phyloP scores from a whole-genome alignment of 2,113 vertebrate genomes.

The Montifringilla adamsi region DNA sequence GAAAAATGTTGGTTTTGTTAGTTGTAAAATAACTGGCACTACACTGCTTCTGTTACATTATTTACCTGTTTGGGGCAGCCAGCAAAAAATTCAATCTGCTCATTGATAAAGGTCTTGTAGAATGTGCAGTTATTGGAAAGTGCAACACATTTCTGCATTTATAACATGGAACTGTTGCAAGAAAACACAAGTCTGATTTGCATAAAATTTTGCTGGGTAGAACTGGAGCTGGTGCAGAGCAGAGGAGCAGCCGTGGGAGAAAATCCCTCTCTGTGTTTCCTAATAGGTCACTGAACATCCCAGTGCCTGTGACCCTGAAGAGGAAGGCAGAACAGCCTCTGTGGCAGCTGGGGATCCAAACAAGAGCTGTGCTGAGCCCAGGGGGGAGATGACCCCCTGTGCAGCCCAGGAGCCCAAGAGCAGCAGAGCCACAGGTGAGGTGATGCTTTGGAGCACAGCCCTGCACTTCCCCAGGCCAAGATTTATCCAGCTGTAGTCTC shows the following conservation, averaged over 20 bases:
- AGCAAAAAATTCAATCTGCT: neutral
- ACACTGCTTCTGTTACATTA: neutral
- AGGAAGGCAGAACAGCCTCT: neutral
- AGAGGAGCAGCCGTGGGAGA: neutral
- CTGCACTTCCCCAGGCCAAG: neutral
- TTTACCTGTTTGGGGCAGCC: neutral
- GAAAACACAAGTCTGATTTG: neutral
- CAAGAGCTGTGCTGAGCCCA: neutral
- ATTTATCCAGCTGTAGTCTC: neutral
- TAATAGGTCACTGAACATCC: neutral
- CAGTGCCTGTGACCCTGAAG: neutral
- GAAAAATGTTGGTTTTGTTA: neutral
- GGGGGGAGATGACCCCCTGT: neutral
- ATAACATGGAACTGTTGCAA: rapidly evolving
- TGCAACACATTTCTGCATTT: neutral
- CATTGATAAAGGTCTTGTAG: neutral
- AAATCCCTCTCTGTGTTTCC: neutral
- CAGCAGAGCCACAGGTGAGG: neutral
- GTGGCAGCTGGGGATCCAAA: neutral
- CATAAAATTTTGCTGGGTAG: neutral
- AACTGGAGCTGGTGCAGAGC: neutral
- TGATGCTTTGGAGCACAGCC: rapidly evolving
- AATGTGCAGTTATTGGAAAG: neutral
- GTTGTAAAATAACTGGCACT: neutral
- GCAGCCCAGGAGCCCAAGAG: neutral